Evolutionary conservation across 2,113 vertebrate species (phyloP), one percentile per base, ranked within the genome.

Genomic region (Rhadina sibilatrix): DNA sequence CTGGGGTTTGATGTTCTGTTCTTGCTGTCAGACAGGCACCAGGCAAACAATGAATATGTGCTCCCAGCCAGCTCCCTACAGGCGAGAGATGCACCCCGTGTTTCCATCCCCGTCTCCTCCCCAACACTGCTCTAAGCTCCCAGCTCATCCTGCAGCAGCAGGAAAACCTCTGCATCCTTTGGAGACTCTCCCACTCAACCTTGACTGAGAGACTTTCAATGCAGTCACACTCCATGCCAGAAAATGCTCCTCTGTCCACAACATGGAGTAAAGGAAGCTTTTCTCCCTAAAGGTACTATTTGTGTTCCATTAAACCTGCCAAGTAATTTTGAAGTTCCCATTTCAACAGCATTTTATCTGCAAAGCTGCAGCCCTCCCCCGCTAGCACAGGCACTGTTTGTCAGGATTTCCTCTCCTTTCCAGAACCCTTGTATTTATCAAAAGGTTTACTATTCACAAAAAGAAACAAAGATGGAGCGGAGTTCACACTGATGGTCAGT

Each of bases 1-100:
- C 98, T 99, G 99, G 4, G 99, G 99, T 96, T 99, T 99, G 98
- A 99, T 99, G 96, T 99, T 99, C 98, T 99, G 99, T 96, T 99
- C 99, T 97, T 99, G 99, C 99, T 99, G 98, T 76, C 59, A 83
- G 96, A 95, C 72, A 97, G 21, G 87, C 74, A 93, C 56, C 33
- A 76, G 78, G 83, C 85, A 97, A 63, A 89, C 49, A 94, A 23
- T 94, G 77, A 97, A 21, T 56, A 80, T 0, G 2, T 40, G 69
- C 54, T 64, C 81, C 57, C 0, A 0, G 68, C 46, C 90, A 74
- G 23, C 3, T 63, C 66, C 70, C 82, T 89, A 61, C 57, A 66
- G 64, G 75, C 50, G 69, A 66, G 91, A 82, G 61, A 61, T 16
- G 76, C 53, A 18, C 80, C 80, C 94, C 83, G 3, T 28, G 63